Base-by-base conservation (phyloP, 2,113 vertebrate genomes). In the Aix galericulata region DNA sequence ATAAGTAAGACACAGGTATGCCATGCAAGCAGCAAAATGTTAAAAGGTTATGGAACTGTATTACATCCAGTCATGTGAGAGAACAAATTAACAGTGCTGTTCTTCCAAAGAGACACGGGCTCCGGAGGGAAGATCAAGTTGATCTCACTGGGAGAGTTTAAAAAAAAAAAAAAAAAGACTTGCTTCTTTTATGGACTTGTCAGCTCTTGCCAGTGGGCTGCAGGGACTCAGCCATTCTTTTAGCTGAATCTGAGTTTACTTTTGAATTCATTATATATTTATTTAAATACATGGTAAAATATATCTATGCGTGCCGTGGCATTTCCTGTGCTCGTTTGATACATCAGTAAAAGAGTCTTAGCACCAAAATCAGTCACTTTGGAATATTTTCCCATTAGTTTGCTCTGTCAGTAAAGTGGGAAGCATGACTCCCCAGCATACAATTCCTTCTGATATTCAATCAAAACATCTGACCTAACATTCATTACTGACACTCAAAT, bases 401-500 rank as follows among this genome's bases (percentile, higher is more conserved):
- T 93, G 31, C 72, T 89, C 94, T 95, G 95, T 94, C 93, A 58
- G 75, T 96, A 78, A 96, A 97, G 84, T 89, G 85, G 93, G 82
- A 93, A 94, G 82, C 89, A 55, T 34, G 76, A 73, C 60, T 94
- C 59, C 73, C 80, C 72, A 72, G 62, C 94, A 69, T 66, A 76
- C 58, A 86, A 81, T 97, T 96, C 95, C 92, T 92, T 53, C 90
- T 94, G 96, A 96, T 88, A 77, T 94, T 92, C 96, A 93, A 92
- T 97, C 95, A 97, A 94, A 97, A 97, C 95, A 96, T 93, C 95
- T 93, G 97, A 96, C 97, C 96, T 91, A 96, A 95, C 97, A 66
- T 97, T 97, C 96, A 97, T 88, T 60, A 20, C 91, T 95, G 96
- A 96, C 96, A 97, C 91, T 53, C 79, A 97, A 97, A 97, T 97